Base-by-base conservation (phyloP, 2,888 invertebrate genomes). In the Suillia variegata region DNA sequence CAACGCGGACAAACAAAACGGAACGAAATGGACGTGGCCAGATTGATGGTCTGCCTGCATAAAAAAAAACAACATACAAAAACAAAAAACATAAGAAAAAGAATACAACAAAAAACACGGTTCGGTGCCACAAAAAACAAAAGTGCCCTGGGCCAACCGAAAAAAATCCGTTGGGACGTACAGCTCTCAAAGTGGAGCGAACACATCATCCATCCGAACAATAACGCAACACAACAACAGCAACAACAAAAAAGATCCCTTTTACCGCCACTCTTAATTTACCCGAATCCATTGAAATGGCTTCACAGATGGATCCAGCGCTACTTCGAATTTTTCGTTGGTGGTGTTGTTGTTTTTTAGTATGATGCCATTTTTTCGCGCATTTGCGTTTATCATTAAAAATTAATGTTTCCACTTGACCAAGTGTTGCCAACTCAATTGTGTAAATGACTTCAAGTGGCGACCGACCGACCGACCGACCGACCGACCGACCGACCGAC, bases 341-440 rank as follows among this genome's bases (percentile, higher is more conserved):
- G 20, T n/a, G 50, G 13, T 52, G 33, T 52, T 26, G n/a, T 31
- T 21, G 12, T 26, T 38, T 13, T 56, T 52, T 8, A 54, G 24
- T 33, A 2, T 34, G 24, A 13, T 21, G 45, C 5, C 45, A 20
- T 12, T 50, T 70, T 70, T 75, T 67, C 70, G 72, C 75, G 73
- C 67, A 67, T 71, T 61, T 49, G 61, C 59, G 38, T 59, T 76
- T 74, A 72, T 67, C 75, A 70, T 77, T 77, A 75, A 76, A 75
- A 75, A 74, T 76, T 67, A 77, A 77, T 76, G 75, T 59, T 64
- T 66, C 66, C 70, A 68, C 74, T 75, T 67, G 70, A 66, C 59
- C 66, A 65, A 63, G 67, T 67, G 74, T 65, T 68, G 69, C 66
- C 71, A 67, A 71, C 71, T 67, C 70, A 75, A 70, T 75, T 72